phyloP scores from a whole-genome alignment of 2,888 invertebrate genomes.

The Masnerella sp. region DNA sequence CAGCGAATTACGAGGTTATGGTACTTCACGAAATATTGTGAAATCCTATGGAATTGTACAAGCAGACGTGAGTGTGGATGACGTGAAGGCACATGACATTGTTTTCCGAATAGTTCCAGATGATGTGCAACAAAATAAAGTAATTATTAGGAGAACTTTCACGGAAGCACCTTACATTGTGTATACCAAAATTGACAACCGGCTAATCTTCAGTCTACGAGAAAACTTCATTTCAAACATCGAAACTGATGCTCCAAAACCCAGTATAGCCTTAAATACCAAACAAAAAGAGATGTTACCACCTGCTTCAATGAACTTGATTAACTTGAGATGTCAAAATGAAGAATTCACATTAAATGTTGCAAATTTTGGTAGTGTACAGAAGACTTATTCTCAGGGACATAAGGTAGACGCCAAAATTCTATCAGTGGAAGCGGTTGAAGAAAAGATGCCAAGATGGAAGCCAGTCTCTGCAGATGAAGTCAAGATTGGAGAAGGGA shows the following conservation, averaged over 20 bases:
- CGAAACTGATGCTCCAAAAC: not conserved
- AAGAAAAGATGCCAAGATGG: not conserved
- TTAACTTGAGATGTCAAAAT: not conserved
- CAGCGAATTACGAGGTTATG: conserved; percentile 33
- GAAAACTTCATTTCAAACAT: not conserved
- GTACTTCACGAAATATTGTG: conserved; percentile 3
- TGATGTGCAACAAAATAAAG: conserved; percentile 1
- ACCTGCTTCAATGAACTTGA: not conserved
- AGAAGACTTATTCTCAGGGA: not conserved
- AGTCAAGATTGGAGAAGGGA: not conserved
- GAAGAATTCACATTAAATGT: not conserved
- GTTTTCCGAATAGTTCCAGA: conserved; percentile 26
- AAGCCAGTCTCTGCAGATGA: not conserved
- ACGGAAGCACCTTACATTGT: conserved; percentile 22
- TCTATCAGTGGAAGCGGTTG: not conserved
- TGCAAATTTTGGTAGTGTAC: not conserved
- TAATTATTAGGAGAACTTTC: conserved; percentile 8
- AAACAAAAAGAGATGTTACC: not conserved
- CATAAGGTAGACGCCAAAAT: not conserved
- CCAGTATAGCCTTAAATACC: not conserved
- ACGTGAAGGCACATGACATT: conserved; percentile 44
- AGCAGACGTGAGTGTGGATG: conserved; percentile 47
- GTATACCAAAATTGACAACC: not conserved
- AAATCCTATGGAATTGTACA: conserved; percentile 34
- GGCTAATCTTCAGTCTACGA: not conserved